Base-by-base conservation (phyloP, 1,140 invertebrate genomes). In the Drosophila mayri region DNA sequence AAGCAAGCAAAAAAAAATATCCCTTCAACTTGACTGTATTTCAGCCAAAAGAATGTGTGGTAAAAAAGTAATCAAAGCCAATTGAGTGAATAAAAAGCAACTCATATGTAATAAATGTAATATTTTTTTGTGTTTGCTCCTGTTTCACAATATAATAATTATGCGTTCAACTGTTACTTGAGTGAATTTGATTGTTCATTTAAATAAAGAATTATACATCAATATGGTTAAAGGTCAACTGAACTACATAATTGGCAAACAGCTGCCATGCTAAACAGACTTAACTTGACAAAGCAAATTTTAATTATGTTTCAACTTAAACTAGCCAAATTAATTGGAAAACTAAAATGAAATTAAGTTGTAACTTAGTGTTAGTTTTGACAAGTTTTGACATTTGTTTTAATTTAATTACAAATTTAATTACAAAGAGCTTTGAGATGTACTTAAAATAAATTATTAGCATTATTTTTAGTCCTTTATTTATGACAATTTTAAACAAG, bases 131-230 rank as follows among this genome's bases (percentile, higher is more conserved):
- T 30, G 18, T 37, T 25, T 18, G 25, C 1, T 11, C 11, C 6
- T 7, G 14, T 22, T 37, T 25, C 11, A 58, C 25, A 8, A 25
- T 25, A 25, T 25, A 28, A 16, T 55, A 32, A 60, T 57, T 57
- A 57, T 57, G 25, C n/a, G 3, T 57, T 58, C 49, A 62, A 12
- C n/a, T 62, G 9, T 6, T 28, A 18, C 49, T 38, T 37, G 16
- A 52, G 18, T 18, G 30, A 40, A 12, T 28, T n/a, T 16, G 32
- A 16, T 28, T 54, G n/a, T 37, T 28, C 25, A 22, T 25, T 12
- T 10, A 49, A 61, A 37, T 52, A 5, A 25, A 22, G 20, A 61
- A 37, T 54, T 54, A 28, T 18, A 55, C 38, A 38, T 40, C 25
- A 35, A 38, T 40, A 10, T 11, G n/a, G 3, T 2, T 18, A 37